These are phyloP conservation scores for Hystrix cristata DNA, from an alignment of 2,113 vertebrate species.

Conservation along the genomic window DNA sequence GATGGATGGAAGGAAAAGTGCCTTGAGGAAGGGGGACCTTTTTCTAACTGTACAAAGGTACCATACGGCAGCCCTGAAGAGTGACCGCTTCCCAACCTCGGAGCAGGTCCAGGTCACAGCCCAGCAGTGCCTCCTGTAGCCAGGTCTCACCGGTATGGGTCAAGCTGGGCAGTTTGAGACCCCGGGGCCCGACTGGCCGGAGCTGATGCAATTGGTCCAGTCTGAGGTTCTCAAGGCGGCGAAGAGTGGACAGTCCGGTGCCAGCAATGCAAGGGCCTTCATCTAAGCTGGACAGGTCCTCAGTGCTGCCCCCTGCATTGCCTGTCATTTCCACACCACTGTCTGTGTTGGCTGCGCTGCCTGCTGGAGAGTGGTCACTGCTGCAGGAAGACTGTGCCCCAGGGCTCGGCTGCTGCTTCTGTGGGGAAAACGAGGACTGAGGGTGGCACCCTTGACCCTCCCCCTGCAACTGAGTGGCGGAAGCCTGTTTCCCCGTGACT, in stretches of 20 bases:
- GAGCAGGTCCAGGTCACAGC: slow-evolving; percentile 13
- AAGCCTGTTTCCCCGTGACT: not conserved
- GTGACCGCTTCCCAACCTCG: not conserved
- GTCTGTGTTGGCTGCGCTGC: slow-evolving; percentile 98
- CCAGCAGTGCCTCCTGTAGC: not conserved
- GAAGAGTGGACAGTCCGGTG: slow-evolving; percentile 94
- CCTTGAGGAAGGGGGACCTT: not conserved
- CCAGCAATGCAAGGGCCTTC: slow-evolving; percentile 88
- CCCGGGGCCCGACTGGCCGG: slow-evolving; percentile 90
- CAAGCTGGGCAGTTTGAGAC: slow-evolving; percentile 93
- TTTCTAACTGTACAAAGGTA: slow-evolving; percentile 25
- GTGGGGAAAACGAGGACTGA: slow-evolving; percentile 9
- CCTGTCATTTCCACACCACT: slow-evolving; percentile 98
- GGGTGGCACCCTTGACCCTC: not conserved
- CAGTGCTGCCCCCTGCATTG: slow-evolving; percentile 94
- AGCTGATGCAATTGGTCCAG: slow-evolving; percentile 98
- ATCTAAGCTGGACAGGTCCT: slow-evolving; percentile 96
- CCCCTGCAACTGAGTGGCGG: not conserved
- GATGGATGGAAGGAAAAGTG: not conserved
- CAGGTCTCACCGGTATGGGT: slow-evolving; percentile 89
- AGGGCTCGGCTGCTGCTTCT: slow-evolving; percentile 97
- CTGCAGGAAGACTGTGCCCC: slow-evolving; percentile 98
- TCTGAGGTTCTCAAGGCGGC: slow-evolving; percentile 96
- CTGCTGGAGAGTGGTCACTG: slow-evolving; percentile 96
- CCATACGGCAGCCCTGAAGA: not conserved